These are phyloP conservation scores for Oreonectes daqikongensis DNA, from an alignment of 2,797 vertebrate genomes.

Conservation along the genomic window DNA sequence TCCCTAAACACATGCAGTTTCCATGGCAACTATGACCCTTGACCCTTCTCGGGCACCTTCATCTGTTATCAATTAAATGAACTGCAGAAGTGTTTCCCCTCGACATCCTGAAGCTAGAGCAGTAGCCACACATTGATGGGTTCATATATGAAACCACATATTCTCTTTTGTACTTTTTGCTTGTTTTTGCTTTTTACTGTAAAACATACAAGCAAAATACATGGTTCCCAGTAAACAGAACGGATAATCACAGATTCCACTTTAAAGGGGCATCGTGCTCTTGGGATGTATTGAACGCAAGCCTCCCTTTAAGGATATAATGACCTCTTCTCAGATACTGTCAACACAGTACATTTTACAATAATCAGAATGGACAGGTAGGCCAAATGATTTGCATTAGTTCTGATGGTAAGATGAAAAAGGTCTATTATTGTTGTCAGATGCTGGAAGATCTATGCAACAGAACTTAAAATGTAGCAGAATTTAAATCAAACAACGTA, in stretches of 20 bases:
- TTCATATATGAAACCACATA: neutral
- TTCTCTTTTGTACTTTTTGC: neutral
- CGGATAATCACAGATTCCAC: conserved; percentile 63
- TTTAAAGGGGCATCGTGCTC: conserved; percentile 59
- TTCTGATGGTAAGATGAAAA: conserved; percentile 58
- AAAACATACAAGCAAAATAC: conserved; percentile 36
- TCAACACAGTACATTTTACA: conserved; percentile 65
- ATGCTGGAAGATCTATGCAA: neutral
- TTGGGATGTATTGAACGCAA: conserved; percentile 64
- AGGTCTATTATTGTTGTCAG: neutral
- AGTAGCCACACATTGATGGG: conserved; percentile 35
- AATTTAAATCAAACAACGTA: too few species aligned
- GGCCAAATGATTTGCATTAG: conserved; percentile 65
- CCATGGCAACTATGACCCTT: conserved; percentile 81
- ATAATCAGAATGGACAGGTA: conserved; percentile 73
- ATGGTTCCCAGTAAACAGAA: conserved; percentile 35
- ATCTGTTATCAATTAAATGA: conserved; percentile 88
- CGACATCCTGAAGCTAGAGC: conserved; percentile 36
- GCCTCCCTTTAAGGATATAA: conserved; percentile 73
- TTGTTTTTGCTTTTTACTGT: neutral
- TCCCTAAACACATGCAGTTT: conserved; percentile 75
- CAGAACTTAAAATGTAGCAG: too few species aligned
- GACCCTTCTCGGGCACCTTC: conserved; percentile 77
- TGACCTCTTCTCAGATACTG: conserved; percentile 70
- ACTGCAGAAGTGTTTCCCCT: conserved; percentile 66